A percentile compares a stretch with the other conserved stretches of the same genome.
Conservation (phyloP, 1,140 invertebrate genomes). For the Whitmania pigra region DNA sequence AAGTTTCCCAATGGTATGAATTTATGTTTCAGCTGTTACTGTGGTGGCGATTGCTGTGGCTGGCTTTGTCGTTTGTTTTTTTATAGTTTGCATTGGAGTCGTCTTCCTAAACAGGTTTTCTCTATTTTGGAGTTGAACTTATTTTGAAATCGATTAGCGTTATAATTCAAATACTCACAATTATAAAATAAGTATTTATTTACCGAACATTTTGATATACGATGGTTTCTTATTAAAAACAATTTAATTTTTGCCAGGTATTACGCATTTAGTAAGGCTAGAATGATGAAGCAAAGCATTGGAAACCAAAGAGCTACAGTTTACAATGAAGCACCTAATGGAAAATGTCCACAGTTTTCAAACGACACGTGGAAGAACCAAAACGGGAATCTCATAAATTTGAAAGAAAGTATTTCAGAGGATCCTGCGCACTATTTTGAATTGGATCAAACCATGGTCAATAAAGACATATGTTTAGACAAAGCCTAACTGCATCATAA, state of each 20-base stretch:
- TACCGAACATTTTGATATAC: too few species aligned
- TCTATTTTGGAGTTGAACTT: neutral
- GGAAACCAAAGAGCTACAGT: neutral
- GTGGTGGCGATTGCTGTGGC: neutral
- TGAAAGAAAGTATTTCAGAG: neutral
- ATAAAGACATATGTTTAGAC: neutral
- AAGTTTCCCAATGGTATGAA: neutral
- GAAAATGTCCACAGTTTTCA: too few species aligned
- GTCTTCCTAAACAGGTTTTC: conserved; percentile 5
- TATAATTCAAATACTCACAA: neutral
- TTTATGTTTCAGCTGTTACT: neutral
- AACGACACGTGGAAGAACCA: neutral
- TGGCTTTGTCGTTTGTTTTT: neutral
- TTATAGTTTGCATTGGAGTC: conserved; percentile 2
- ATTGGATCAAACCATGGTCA: neutral
- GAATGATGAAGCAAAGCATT: neutral
- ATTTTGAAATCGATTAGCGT: neutral
- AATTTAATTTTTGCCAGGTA: neutral
- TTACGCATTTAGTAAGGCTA: neutral
- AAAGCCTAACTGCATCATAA: too few species aligned
- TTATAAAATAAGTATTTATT: neutral
- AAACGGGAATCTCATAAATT: neutral
- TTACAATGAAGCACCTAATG: neutral
- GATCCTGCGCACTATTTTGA: neutral
- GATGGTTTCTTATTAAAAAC: too few species aligned